phyloP scores from a whole-genome alignment of 2,113 vertebrate species.

The Pelodiscus sinensis region DNA sequence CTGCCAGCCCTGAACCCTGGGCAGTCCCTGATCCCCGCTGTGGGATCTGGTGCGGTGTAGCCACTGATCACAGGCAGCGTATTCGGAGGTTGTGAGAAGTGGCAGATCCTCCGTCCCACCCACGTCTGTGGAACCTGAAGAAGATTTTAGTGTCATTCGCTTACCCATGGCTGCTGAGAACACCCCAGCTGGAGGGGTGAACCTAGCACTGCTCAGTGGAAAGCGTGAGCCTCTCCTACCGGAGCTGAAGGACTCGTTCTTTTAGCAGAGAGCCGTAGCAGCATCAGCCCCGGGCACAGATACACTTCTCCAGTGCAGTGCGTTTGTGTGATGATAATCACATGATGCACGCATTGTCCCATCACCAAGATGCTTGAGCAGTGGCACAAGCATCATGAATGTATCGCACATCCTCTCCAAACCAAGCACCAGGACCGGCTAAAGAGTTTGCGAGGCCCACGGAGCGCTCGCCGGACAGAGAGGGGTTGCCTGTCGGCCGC shows the following conservation, averaged over 20 bases:
- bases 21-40: background rate
- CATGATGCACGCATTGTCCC: background rate
- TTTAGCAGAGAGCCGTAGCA: background rate
- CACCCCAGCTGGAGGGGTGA: background rate
- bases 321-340: background rate
- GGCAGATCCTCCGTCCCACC: background rate
- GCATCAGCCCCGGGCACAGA: background rate
- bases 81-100: background rate
- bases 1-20: background rate
- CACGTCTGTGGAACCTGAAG: background rate
- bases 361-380: background rate
- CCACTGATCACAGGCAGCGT: background rate
- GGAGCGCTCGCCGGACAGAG: background rate
- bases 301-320: background rate
- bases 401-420: background rate
- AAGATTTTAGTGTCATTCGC: background rate
- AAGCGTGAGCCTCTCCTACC: background rate
- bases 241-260: background rate
- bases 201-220: background rate
- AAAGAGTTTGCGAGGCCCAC: too few species aligned
- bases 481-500: rapidly evolving
- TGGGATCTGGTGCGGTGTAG: background rate
- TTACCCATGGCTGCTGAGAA: background rate
- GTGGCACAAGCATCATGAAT: background rate
- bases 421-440: background rate